Percentiles rank a stretch among this genome's conserved stretches.
These are phyloP conservation scores for Macrochelys suwanniensis DNA, from an alignment of 2,797 vertebrate species.

Conservation along the genomic window DNA sequence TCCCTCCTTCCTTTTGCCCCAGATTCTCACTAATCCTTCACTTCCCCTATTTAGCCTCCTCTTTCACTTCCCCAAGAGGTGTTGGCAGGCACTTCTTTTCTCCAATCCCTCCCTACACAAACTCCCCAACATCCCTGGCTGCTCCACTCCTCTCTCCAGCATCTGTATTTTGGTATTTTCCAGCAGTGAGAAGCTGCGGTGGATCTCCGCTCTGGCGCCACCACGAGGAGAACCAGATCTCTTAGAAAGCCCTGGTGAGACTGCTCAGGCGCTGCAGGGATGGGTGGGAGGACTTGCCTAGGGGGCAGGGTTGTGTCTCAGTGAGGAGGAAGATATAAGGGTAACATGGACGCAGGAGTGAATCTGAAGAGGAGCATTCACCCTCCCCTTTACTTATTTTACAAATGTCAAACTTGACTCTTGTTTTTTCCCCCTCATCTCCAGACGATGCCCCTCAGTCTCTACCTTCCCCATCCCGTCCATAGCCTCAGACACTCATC, in stretches of 20 bases:
- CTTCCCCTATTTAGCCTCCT: background rate
- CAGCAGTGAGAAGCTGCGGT: conserved; percentile 96
- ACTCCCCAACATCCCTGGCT: background rate
- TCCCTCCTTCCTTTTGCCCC: background rate
- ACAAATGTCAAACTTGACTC: background rate
- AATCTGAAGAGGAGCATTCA: background rate
- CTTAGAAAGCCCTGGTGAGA: conserved; percentile 89
- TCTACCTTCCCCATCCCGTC: background rate
- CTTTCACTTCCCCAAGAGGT: background rate
- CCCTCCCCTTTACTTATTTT: background rate
- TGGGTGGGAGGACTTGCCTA: background rate
- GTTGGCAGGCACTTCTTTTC: background rate
- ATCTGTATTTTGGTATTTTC: conserved; percentile 39
- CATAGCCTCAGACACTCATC: background rate
- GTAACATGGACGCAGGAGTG: background rate
- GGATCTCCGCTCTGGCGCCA: conserved; percentile 93
- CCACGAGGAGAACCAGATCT: conserved; percentile 89
- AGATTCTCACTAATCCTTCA: background rate
- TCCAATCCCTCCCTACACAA: background rate
- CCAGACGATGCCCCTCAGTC: background rate
- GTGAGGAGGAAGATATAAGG: background rate
- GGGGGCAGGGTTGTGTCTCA: background rate
- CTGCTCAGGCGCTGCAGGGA: background rate
- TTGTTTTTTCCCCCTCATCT: background rate
- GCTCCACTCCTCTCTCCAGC: background rate